Base-by-base conservation (phyloP, 2,113 vertebrate species). In the Periophthalmodon schlosseri region DNA sequence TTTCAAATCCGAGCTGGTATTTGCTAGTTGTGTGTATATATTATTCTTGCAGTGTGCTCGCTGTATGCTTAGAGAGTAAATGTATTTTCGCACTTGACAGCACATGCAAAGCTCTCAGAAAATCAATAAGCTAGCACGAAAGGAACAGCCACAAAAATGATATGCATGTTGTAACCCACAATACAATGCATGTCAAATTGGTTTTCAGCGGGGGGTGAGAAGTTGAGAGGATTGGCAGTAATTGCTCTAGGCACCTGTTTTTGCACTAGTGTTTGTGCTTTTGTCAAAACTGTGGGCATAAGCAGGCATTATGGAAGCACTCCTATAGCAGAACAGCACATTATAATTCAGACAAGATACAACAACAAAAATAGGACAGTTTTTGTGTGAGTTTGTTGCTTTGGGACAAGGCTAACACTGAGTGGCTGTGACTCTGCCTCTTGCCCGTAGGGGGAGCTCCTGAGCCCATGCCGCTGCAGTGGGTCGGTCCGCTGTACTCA, bases 401-500 rank as follows among this genome's bases (percentile, higher is more conserved):
- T 28, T 60, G 24, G 28, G 60, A 18, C 7, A 3, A 63, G n/a
- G 47, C 10, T 60, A 6, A 14, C 50, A 28, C 49, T 77, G 44
- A 74, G 44, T 16, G 49, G 44, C 20, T 57, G 46, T 82, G 49
- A 49, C 24, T 57, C 34, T 81, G 8, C 52, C 34, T 75, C n/a
- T 52, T 70, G 75, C 71, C 78, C 82, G 60, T 82, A 99, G 98
- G 98, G 96, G 88, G 98, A 99, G 94, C 92, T 99, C 90, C 90
- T 99, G 93, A 99, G 97, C 85, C 98, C 98, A 0, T 99, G 98
- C 80, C 97, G 97, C 71, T 99, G 98, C 2, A 94, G 95, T 0
- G 98, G 98, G 69, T 99, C 98, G 0, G 98, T 99, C 52, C 97
- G 97, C 87, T 99, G 97, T 89, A 98, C 97, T 0, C 98, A 99